phyloP scores from a whole-genome alignment of 2,888 invertebrate genomes.

The Quadroppia sp. region DNA sequence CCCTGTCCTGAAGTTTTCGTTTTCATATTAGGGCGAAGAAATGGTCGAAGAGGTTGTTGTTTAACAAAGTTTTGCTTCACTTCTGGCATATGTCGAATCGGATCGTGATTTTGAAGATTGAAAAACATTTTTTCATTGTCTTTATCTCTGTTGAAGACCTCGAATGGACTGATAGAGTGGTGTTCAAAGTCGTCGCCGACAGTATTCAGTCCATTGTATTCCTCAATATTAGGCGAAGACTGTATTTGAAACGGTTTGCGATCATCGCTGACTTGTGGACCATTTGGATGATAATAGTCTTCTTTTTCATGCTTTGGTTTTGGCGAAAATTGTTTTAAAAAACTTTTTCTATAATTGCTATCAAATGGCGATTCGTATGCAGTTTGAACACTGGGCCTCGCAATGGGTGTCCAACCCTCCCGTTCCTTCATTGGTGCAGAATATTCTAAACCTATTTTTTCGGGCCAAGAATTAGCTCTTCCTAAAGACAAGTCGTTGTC shows the following conservation, averaged over 20 bases:
- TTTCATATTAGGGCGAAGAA: no score
- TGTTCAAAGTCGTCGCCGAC: no score
- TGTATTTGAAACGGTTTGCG: background rate
- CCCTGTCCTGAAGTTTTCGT: no score
- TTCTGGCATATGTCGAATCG: no score
- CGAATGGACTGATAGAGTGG: background rate
- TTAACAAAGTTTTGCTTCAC: no score
- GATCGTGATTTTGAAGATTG: background rate
- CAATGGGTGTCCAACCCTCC: background rate
- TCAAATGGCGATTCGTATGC: conserved; percentile 14
- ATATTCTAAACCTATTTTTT: conserved; percentile 2
- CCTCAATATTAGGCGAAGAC: background rate
- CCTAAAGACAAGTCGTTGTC: conserved; percentile 11
- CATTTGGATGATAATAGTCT: no score
- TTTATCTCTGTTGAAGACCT: no score
- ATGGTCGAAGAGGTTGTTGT: no score
- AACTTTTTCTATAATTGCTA: background rate
- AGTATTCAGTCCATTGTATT: background rate
- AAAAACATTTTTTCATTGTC: no score
- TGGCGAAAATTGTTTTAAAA: background rate
- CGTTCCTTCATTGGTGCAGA: background rate
- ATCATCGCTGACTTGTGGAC: background rate
- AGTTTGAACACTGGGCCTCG: background rate
- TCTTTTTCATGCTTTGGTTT: background rate
- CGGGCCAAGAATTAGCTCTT: background rate